Percentiles rank a stretch among this genome's conserved stretches.
Evolutionary conservation across 2,113 vertebrate genomes (phyloP).

Genomic region (Trogon surrucura): DNA sequence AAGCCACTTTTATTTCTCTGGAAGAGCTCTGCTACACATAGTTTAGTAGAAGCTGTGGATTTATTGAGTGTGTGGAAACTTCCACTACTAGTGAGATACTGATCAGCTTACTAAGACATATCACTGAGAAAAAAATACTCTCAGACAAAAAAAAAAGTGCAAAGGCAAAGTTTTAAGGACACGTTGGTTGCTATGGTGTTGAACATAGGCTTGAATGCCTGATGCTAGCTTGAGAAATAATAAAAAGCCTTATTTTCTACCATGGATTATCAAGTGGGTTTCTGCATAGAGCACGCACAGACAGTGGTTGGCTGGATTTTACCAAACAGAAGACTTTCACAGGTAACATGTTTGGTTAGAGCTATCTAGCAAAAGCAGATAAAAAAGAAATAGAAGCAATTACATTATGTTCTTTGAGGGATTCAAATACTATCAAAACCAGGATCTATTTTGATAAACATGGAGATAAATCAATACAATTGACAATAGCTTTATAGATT

Average conservation of each 20-base stretch:
- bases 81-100: not conserved
- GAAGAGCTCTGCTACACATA: not conserved
- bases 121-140: not conserved
- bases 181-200: not conserved
- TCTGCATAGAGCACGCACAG: fast-evolving
- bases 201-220: not conserved
- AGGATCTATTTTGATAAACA: not conserved
- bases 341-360: not conserved
- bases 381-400: not conserved
- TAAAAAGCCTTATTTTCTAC: not conserved
- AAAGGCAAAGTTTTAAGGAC: not conserved
- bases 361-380: not conserved
- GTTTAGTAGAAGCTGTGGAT: not conserved
- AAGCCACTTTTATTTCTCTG: not conserved
- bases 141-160: not conserved
- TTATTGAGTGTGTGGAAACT: not conserved
- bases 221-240: not conserved
- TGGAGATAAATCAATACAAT: not conserved
- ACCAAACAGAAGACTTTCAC: not conserved
- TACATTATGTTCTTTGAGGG: not conserved
- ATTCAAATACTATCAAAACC: not conserved
- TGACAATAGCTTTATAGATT: not conserved
- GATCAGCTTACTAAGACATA: not conserved
- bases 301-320: not conserved
- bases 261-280: not conserved